Evolutionary conservation across 2,113 vertebrate species (phyloP), one percentile per base, ranked within the genome.

Genomic region (Corythoichthys haematopterus): DNA sequence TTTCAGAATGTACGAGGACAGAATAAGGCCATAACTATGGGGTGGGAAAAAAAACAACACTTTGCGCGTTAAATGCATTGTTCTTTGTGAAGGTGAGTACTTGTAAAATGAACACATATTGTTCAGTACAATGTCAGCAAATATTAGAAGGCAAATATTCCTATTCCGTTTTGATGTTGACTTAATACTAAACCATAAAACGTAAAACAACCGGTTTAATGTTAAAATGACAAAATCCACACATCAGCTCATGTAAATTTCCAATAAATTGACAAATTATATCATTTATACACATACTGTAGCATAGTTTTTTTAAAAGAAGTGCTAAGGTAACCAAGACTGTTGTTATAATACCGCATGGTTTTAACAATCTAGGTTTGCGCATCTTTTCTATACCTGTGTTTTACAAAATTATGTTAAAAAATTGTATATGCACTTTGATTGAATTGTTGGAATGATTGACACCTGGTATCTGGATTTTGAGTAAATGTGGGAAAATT

Each of bases 1-100:
- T 79, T 75, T 69, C 67, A 78, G 80, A 74, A 65, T 69, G 43
- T 73, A 71, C 72, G 69, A 64, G 59, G 69, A 70, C 75, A 78
- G 66, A 72, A 71, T 46, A 57, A 64, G 70, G 70, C 62, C 60
- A 40, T 2, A 37, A 72, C 43, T 71, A 57, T 58, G 36, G 20
- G 20, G 20, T 28, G 20, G 20, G 20, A 28, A 28, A 28, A 28
- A 72, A 71, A 65, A 20, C 45, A 50, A 20, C 71, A 46, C 69
- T 75, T 63, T 20, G 65, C 61, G 75, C 83, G 70, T 66, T 56
- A 57, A 76, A 70, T 64, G 78, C 68, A 74, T 74, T 48, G 66
- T 76, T 77, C 75, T 60, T 69, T 68, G 60, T 83, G 78, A 82
- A 75, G 65, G 73, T 72, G 53, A 70, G 67, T 73, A 56, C 1